Evolutionary conservation across 2,888 invertebrate species (phyloP), one percentile per base, ranked within the genome.

Genomic region (Parapristionchus giblindavisi): DNA sequence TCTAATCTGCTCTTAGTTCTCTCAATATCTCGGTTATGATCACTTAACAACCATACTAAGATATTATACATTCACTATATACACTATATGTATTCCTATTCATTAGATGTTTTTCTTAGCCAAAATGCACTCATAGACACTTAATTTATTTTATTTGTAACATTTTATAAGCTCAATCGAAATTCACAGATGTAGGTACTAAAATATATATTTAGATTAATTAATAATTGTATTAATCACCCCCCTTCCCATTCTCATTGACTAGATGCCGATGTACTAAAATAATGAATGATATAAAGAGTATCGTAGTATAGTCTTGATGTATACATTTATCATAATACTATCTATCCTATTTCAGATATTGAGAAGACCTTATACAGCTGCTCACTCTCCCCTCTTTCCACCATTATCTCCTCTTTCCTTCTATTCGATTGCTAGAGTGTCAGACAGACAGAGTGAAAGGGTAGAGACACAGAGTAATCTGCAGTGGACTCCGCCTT

Each of bases 101-200:
- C n/a, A n/a, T n/a, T n/a, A n/a, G n/a, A n/a, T n/a, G n/a, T n/a
- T n/a, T n/a, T n/a, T n/a, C n/a, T n/a, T n/a, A n/a, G n/a, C n/a
- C n/a, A n/a, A n/a, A n/a, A n/a, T n/a, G n/a, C n/a, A n/a, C n/a
- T n/a, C n/a, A n/a, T n/a, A n/a, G n/a, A n/a, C n/a, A n/a, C n/a
- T n/a, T 43, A 43, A 29, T 29, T 43, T 65, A 43, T 36, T 43
- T 65, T 43, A 43, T 43, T 43, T 65, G 32, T 65, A 60, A 36
- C 2, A 27, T 34, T 65, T 65, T 29, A 11, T 36, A 43, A 29
- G 27, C 63, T 65, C 27, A 40, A 43, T n/a, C 63, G 40, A 40
- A 65, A 65, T 43, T 65, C 43, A 24, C 43, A 65, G 63, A 65
- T 65, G 63, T 65, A 65, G 63, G 63, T 65, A 65, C 63, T 65